A percentile compares a stretch with the other conserved stretches of the same genome.
These are phyloP conservation scores for Lasiurus cinereus DNA, from an alignment of 2,113 vertebrate genomes.

Conservation along the genomic window DNA sequence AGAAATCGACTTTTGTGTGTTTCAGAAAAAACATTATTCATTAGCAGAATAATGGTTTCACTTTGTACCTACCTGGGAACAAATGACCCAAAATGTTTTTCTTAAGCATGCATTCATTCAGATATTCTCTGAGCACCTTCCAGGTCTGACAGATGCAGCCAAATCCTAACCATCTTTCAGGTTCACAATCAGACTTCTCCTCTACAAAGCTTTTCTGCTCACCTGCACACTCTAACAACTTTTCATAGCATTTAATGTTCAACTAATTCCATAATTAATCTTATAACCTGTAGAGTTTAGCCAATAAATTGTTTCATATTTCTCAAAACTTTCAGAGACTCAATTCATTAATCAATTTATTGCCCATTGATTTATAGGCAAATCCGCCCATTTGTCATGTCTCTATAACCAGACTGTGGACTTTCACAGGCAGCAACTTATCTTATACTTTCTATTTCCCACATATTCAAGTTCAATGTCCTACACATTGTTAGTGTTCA, in stretches of 20 bases:
- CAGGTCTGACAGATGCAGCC: neutral
- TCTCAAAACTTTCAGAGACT: neutral
- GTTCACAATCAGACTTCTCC: neutral
- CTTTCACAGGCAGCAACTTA: neutral
- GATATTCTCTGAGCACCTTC: neutral
- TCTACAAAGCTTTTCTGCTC: neutral
- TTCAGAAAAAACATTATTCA: neutral
- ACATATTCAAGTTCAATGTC: neutral
- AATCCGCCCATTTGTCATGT: neutral
- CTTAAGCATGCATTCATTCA: neutral
- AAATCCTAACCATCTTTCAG: neutral
- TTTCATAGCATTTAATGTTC: neutral
- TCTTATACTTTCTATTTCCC: neutral
- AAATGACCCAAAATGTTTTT: neutral
- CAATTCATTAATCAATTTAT: neutral
- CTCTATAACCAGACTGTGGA: neutral
- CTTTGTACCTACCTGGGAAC: neutral
- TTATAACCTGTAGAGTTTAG: neutral
- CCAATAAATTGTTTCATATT: neutral
- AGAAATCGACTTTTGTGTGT: neutral
- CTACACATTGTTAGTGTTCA: neutral
- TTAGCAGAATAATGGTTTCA: neutral
- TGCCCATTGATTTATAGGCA: neutral
- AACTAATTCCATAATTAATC: neutral
- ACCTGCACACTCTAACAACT: neutral